Conservation (phyloP, 2,888 invertebrate species). For the Aethes cnicana region DNA sequence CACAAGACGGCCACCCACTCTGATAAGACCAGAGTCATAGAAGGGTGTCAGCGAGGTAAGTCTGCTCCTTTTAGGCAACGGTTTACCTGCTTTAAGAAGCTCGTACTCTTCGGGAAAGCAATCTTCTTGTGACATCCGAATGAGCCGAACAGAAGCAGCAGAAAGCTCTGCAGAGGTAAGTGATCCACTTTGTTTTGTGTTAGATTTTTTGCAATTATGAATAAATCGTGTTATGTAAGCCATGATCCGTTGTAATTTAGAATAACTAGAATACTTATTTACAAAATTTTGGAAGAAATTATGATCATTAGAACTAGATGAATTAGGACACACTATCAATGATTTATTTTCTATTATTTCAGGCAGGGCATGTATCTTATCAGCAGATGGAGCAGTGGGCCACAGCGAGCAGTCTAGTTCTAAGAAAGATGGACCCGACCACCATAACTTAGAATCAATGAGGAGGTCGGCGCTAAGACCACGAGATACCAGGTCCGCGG, state of each 20-base stretch:
- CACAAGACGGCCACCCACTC: slow-evolving; percentile 1
- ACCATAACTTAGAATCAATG: not conserved
- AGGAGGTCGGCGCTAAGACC: slow-evolving; percentile 4
- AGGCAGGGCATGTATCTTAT: not conserved
- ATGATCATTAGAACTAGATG: not conserved
- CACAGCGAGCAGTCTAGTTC: not conserved
- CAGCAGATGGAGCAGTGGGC: not conserved
- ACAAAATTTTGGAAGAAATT: not conserved
- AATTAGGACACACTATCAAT: not conserved
- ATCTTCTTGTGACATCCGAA: not conserved
- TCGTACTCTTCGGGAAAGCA: not conserved
- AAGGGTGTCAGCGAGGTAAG: not conserved
- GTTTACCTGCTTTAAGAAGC: not conserved
- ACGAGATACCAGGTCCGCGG: slow-evolving; percentile 2
- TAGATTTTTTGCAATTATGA: not conserved
- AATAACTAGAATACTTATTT: not conserved
- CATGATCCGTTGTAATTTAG: not conserved
- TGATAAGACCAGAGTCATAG: slow-evolving; percentile 7
- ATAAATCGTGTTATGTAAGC: not conserved
- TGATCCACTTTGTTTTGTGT: not conserved
- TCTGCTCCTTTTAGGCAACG: not conserved
- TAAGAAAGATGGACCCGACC: slow-evolving; percentile 6
- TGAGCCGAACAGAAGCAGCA: not conserved
- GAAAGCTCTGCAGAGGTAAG: not conserved
- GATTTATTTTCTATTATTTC: not conserved